A percentile compares a stretch with the other conserved stretches of the same genome.
phyloP scores from a whole-genome alignment of 2,888 invertebrate species.

The Conchocele bisecta region DNA sequence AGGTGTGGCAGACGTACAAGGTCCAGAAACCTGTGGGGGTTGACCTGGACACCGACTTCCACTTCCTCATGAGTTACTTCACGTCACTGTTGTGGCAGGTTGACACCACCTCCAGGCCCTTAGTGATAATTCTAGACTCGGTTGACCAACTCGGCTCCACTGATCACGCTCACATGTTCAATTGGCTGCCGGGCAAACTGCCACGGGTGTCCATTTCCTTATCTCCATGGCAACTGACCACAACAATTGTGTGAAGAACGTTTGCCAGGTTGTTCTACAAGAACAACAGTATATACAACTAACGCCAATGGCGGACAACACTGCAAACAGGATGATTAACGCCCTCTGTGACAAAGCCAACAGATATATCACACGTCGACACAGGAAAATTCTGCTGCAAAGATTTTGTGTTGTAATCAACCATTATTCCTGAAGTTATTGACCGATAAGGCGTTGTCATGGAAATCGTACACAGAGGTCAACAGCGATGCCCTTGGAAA shows the following conservation, averaged over 20 bases:
- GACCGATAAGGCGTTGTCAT: slow-evolving; percentile 65
- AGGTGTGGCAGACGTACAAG: slow-evolving; percentile 67
- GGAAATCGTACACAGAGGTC: slow-evolving; percentile 69
- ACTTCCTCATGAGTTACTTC: slow-evolving; percentile 67
- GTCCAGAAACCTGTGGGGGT: slow-evolving; percentile 52
- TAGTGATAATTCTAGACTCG: slow-evolving; percentile 74
- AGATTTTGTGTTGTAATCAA: slow-evolving; percentile 58
- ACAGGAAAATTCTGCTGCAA: slow-evolving; percentile 64
- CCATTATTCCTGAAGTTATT: slow-evolving; percentile 74
- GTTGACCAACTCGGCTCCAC: slow-evolving; percentile 69
- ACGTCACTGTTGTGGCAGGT: slow-evolving; percentile 68
- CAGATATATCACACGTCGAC: slow-evolving; percentile 64
- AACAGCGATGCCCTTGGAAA: slow-evolving; percentile 54
- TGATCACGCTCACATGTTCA: slow-evolving; percentile 69
- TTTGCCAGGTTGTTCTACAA: slow-evolving; percentile 42
- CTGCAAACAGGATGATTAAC: slow-evolving; percentile 60
- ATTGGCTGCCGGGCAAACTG: slow-evolving; percentile 71
- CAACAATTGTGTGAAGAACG: slow-evolving; percentile 60
- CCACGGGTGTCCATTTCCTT: slow-evolving; percentile 69
- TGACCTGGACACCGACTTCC: slow-evolving; percentile 66
- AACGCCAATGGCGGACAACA: slow-evolving; percentile 42
- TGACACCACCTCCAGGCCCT: slow-evolving; percentile 56
- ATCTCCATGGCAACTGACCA: slow-evolving; percentile 67
- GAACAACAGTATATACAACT: slow-evolving; percentile 64
- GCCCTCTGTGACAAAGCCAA: slow-evolving; percentile 38